phyloP scores from a whole-genome alignment of 1,140 invertebrate species.

The Sarcophaga peregrina region DNA sequence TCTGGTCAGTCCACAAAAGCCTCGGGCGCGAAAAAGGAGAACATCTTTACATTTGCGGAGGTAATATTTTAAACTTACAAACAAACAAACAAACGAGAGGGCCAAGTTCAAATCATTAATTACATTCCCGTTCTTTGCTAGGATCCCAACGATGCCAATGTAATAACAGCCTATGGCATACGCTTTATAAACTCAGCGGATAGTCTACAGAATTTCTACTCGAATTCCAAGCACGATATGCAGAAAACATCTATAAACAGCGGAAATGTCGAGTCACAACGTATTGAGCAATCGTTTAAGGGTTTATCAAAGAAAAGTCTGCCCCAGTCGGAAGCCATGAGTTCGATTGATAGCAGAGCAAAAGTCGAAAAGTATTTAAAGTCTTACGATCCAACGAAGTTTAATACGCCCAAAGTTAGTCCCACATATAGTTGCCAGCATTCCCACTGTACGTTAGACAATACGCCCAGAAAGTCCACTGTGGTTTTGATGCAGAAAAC shows the following conservation, averaged over 20 bases:
- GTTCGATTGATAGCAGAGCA: conserved; percentile 7
- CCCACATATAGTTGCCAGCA: conserved; percentile 13
- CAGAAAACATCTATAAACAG: no score
- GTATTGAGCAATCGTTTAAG: neutral
- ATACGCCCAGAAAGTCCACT: neutral
- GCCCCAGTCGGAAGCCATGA: conserved; percentile 23
- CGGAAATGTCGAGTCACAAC: no score
- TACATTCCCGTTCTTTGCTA: neutral
- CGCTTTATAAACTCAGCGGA: conserved; percentile 43
- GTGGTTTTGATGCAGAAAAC: neutral
- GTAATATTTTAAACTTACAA: no score
- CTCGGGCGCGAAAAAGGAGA: neutral
- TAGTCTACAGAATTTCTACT: conserved; percentile 38
- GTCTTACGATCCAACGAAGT: conserved; percentile 8
- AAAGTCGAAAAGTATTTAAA: conserved; percentile 35
- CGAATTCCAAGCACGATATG: neutral
- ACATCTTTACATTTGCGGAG: neutral
- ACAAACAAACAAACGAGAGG: no score
- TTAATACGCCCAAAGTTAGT: neutral
- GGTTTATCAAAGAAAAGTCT: conserved; percentile 29
- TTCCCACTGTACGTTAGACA: neutral
- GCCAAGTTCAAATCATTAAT: neutral
- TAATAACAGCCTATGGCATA: conserved; percentile 37
- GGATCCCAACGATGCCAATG: conserved; percentile 27
- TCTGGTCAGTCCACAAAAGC: neutral